Percentiles rank a stretch among this genome's conserved stretches.
Evolutionary conservation across 1,140 invertebrate genomes (phyloP).

Genomic region (Popillia japonica): DNA sequence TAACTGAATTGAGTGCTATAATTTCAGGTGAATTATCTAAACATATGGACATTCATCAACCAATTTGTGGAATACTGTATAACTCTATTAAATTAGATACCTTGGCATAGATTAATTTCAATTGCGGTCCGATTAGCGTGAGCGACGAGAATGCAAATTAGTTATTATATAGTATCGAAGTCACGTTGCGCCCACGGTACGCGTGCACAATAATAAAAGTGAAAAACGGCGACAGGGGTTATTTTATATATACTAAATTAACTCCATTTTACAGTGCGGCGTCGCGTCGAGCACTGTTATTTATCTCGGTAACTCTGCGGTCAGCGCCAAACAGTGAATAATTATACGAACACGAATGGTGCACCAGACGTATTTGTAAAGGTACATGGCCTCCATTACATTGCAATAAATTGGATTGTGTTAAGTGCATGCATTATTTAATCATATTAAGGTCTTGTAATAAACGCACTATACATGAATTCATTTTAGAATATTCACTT

Average conservation of each 20-base stretch:
- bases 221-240: constrained; percentile 14
- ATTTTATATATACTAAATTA: constrained; percentile 16
- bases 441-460: too few species aligned
- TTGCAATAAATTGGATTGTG: too few species aligned
- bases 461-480: too few species aligned
- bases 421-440: too few species aligned
- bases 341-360: constrained; percentile 8
- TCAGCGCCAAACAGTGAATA: constrained; percentile 13
- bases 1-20: too few species aligned
- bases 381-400: too few species aligned
- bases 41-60: not conserved
- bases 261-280: not conserved
- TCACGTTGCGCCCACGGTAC: not conserved
- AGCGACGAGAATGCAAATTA: constrained; percentile 21
- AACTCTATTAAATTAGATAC: constrained; percentile 1
- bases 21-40: not conserved
- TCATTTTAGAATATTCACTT: too few species aligned
- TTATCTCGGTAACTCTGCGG: constrained; percentile 19
- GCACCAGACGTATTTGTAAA: too few species aligned
- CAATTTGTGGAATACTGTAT: not conserved
- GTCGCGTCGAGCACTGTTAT: not conserved
- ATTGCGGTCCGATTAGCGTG: constrained; percentile 22
- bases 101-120: constrained; percentile 25
- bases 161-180: constrained; percentile 27
- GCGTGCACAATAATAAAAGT: not conserved